Base-by-base conservation (phyloP, 2,888 invertebrate genomes). In the Trichopria drosophilae region DNA sequence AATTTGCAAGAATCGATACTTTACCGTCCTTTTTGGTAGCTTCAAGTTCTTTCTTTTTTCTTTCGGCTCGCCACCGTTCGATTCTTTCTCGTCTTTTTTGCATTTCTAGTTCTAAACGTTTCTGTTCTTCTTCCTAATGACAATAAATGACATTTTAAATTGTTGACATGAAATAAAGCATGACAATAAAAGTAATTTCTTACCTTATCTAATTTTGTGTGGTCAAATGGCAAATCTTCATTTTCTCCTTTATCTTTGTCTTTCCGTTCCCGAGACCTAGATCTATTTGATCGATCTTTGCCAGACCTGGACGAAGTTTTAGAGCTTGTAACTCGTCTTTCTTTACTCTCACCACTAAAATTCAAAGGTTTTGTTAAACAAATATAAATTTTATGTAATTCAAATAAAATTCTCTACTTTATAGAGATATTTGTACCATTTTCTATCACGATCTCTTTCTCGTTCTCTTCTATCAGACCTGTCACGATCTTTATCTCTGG, bases 11-110 rank as follows among this genome's bases (percentile, higher is more conserved):
- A 35, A 85, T 75, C 22, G 84, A 80, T 53, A 85, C 84, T 65
- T 88, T 84, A 56, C 84, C 83, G 65, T 90, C 90, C 65, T 88
- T 88, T 69, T 88, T 90, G 4, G 85, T 86, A 5, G 85, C 82
- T 70, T 92, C 90, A 28, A 91, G 75, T 68, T 92, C 90, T 65
- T 88, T 89, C 59, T 91, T 88, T 73, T 94, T 94, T 10, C 95
- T 83, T 65, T 97, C 95, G 0, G 93, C 92, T 35, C 97, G 81
- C 96, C 96, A 97, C 43, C 94, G 83, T 75, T 98, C 97, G 57
- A 98, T 96, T 42, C 97, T 84, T 64, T 98, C 96, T 1, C 96
- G 81, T 4, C 97, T 82, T 73, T 93, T 95, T 67, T 92, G 93
- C 96, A 97, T 97, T 79, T 97, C 96, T 13, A 88, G 78, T 75